These are phyloP conservation scores for Coelopa pilipes DNA, from an alignment of 2,888 invertebrate genomes.

Conservation along the genomic window DNA sequence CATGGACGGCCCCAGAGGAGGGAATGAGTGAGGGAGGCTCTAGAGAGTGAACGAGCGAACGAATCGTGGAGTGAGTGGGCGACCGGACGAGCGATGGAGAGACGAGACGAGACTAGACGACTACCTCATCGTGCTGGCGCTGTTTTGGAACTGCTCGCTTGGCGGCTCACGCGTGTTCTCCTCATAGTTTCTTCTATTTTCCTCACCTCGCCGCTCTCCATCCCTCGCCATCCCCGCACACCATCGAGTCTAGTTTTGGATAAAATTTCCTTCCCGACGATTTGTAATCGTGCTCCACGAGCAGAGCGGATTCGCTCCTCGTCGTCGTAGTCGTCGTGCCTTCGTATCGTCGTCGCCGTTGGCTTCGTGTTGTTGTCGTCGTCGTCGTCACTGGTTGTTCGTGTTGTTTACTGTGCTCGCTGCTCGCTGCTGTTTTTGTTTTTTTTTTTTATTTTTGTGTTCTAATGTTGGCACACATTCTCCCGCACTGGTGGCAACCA, in stretches of 20 bases:
- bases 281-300: slow-evolving; percentile 6
- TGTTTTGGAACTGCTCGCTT: slow-evolving; percentile 23
- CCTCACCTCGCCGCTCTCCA: too few relatives aligned
- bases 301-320: slow-evolving; percentile 34
- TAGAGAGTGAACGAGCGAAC: neutral
- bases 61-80: neutral
- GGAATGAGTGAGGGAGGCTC: neutral
- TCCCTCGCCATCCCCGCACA: neutral
- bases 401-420: neutral
- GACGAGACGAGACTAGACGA: slow-evolving; percentile 1
- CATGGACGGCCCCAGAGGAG: too few relatives aligned
- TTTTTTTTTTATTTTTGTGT: slow-evolving; percentile 35
- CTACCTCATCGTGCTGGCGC: slow-evolving; percentile 17
- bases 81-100: neutral
- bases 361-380: slow-evolving; percentile 17
- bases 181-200: neutral
- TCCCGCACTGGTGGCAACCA: too few relatives aligned
- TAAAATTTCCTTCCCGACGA: slow-evolving; percentile 41
- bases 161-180: neutral
- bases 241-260: slow-evolving; percentile 4
- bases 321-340: slow-evolving; percentile 32
- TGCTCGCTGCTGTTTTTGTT: neutral
- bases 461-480: neutral
- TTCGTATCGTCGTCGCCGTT: slow-evolving; percentile 35
- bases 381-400: slow-evolving; percentile 14